Conservation (phyloP, 2,888 invertebrate genomes). For the Acanthosepion pharaonis region DNA sequence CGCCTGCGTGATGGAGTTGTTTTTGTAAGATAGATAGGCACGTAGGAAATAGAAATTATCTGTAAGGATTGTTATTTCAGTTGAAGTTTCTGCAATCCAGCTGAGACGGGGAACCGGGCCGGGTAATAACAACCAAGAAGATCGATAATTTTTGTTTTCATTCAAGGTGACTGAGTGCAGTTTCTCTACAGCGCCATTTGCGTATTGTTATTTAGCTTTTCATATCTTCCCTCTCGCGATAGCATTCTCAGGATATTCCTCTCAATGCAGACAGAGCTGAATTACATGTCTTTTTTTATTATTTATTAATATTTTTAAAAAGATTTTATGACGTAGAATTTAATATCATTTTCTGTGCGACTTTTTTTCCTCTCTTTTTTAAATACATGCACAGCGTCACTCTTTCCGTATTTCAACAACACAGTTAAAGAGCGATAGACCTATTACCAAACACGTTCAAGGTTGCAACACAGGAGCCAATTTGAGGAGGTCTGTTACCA, state of each 20-base stretch:
- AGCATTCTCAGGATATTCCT: background rate
- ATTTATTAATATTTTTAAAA: background rate
- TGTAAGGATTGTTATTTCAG: background rate
- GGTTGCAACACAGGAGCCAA: too few relatives aligned
- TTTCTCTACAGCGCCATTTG: background rate
- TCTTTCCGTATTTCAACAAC: too few relatives aligned
- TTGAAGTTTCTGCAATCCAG: background rate
- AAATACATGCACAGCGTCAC: too few relatives aligned
- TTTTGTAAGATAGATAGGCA: background rate
- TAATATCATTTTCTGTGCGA: too few relatives aligned
- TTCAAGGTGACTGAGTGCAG: background rate
- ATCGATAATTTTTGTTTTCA: constrained; percentile 18
- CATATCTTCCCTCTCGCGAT: background rate
- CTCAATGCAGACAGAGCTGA: background rate
- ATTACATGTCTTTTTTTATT: background rate
- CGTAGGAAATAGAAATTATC: background rate
- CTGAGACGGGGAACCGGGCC: background rate
- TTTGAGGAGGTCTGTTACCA: too few relatives aligned
- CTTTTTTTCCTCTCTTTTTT: too few relatives aligned
- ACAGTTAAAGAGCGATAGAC: too few relatives aligned
- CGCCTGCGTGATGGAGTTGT: background rate
- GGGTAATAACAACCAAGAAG: background rate
- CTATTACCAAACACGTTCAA: too few relatives aligned
- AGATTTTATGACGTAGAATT: too few relatives aligned
- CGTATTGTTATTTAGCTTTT: background rate